Evolutionary conservation across 2,797 vertebrate genomes (phyloP).

Genomic region (Neosilurus hyrtlii): DNA sequence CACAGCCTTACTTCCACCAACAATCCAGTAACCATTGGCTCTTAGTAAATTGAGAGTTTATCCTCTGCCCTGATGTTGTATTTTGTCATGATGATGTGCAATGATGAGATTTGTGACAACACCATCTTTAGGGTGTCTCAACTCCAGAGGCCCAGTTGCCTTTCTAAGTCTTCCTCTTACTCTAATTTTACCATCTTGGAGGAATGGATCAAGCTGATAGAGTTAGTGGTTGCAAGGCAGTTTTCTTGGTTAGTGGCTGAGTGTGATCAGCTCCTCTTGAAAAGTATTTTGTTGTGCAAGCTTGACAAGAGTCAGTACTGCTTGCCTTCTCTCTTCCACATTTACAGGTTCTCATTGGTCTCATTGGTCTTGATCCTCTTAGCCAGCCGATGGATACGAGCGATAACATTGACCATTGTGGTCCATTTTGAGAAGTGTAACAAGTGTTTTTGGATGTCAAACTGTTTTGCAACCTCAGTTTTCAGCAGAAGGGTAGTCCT

Average conservation of each 20-base stretch:
- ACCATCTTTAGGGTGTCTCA: conserved; percentile 24
- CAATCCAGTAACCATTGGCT: conserved; percentile 29
- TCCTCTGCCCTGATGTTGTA: conserved; percentile 39
- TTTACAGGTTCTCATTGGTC: not conserved
- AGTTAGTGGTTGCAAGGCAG: conserved; percentile 15
- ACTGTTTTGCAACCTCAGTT: not conserved
- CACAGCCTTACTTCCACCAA: not conserved
- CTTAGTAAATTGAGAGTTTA: conserved; percentile 23
- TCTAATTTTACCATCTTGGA: conserved; percentile 33
- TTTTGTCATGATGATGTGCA: conserved; percentile 32
- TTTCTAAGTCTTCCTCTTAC: conserved; percentile 36
- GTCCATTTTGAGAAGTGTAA: conserved; percentile 21
- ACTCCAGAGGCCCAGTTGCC: not conserved
- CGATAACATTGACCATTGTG: conserved; percentile 6
- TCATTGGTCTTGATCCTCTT: conserved; percentile 8
- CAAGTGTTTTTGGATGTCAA: conserved; percentile 25
- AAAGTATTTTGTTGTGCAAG: conserved; percentile 36
- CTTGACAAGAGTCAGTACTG: not conserved
- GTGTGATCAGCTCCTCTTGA: conserved; percentile 14
- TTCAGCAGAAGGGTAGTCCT: conserved; percentile 24
- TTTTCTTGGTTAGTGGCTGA: conserved; percentile 5
- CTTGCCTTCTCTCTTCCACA: conserved; percentile 37
- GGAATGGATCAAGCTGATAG: conserved; percentile 21
- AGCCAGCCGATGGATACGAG: conserved; percentile 16
- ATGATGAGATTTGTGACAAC: conserved; percentile 17